Evolutionary conservation across 1,140 invertebrate species (phyloP).

Genomic region (Ceratoteleas bidentatus): DNA sequence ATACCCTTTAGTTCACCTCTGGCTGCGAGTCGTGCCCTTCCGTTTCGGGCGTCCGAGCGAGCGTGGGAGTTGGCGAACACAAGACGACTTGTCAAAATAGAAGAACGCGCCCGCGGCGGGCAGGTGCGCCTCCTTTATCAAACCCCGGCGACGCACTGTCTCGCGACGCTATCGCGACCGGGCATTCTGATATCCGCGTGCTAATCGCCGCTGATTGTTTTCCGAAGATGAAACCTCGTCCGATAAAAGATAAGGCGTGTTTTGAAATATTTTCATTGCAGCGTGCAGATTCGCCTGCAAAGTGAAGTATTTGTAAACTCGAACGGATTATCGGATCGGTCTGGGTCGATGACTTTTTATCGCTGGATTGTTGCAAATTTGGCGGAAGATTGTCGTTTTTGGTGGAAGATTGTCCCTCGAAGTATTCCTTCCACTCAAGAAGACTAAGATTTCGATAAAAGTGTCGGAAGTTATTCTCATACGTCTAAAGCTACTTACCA

Average conservation of each 20-base stretch:
- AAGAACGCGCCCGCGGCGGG: slow-evolving; percentile 14
- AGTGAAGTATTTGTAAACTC: no score
- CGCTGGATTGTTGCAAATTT: no score
- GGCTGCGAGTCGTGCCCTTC: slow-evolving; percentile 31
- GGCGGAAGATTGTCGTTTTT: no score
- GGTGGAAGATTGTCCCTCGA: no score
- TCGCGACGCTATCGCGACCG: slow-evolving; percentile 24
- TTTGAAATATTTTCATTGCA: not conserved
- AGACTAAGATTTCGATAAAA: slow-evolving; percentile 78
- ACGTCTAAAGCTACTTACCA: slow-evolving; percentile 71
- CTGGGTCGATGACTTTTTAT: no score
- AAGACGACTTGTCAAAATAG: slow-evolving; percentile 53
- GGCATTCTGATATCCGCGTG: not conserved
- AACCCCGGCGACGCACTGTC: slow-evolving; percentile 42
- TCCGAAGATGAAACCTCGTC: not conserved
- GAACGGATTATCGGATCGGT: no score
- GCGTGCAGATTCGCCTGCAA: no score
- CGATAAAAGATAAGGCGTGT: not conserved
- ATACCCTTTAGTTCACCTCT: slow-evolving; percentile 46
- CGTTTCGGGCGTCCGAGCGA: slow-evolving; percentile 22
- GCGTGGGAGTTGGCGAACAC: slow-evolving; percentile 43
- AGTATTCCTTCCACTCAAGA: slow-evolving; percentile 74
- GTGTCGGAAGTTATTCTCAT: slow-evolving; percentile 77
- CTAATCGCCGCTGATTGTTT: not conserved
- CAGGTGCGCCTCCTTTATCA: slow-evolving; percentile 54